Base-by-base conservation (phyloP, 2,797 vertebrate genomes). In the Thalassophryne amazonica region DNA sequence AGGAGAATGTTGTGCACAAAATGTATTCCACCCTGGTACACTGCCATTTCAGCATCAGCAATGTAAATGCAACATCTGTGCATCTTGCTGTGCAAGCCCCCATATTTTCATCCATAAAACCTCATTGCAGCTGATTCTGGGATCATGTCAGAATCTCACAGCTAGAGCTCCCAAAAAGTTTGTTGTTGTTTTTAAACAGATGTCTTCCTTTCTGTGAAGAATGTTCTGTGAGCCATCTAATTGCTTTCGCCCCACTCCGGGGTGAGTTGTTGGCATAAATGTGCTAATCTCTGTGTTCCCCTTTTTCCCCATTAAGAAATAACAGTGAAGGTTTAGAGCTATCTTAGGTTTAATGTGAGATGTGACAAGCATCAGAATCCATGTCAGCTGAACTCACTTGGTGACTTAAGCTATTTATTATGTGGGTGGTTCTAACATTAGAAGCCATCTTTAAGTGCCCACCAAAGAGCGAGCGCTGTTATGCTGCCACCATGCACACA, bases 1-100 rank as follows among this genome's bases (percentile, higher is more conserved):
- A 58, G 52, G 58, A 77, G 69, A 57, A 73, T 74, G 75, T 73
- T 76, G 80, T 81, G 80, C 79, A 77, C 73, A 80, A 76, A 84
- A 80, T 70, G 42, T 41, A 25, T 47, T 59, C 65, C 34, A 33
- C 36, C 34, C 19, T 21, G 20, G 21, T 21, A 21, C 5, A 35
- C 19, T 35, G 37, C 36, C 6, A 9, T 22, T 11, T n/a, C 46
- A 38, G 34, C 24, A 22, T 6, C 8, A 40, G 27, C 8, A 56
- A 17, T 28, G 9, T 34, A 20, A 39, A 57, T n/a, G 3, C 34
- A 25, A 27, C 25, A 27, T 48, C 7, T 2, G 5, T 41, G 3
- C 3, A 5, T 58, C 24, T 38, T 48, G 8, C 41, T 25, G 41
- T 48, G 9, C 20, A 14, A 2, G 0, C 7, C 2, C 18, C 24